A percentile compares a stretch with the other conserved stretches of the same genome.
Conservation (phyloP, 2,888 invertebrate species). For the Catocala fraxini region DNA sequence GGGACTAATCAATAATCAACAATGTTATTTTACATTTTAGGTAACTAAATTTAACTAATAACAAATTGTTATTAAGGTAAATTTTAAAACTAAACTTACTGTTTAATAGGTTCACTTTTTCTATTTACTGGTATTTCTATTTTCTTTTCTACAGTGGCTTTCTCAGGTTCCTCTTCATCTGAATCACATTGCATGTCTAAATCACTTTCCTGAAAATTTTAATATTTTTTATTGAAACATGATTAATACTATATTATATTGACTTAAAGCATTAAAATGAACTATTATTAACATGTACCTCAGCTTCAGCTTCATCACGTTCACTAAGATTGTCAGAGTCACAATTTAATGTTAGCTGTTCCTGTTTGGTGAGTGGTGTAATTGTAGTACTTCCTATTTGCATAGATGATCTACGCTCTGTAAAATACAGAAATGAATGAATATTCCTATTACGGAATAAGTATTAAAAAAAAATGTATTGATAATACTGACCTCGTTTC, state of each 20-base stretch:
- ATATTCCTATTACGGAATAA: too few relatives aligned
- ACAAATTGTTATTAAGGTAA: too few relatives aligned
- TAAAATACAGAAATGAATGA: conserved; percentile 7
- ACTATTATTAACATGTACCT: conserved; percentile 67
- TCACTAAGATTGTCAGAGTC: conserved; percentile 92
- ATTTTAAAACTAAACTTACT: conserved; percentile 81
- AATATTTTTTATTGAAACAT: too few relatives aligned
- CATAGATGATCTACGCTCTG: conserved; percentile 86
- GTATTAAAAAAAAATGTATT: neutral
- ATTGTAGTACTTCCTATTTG: conserved; percentile 91
- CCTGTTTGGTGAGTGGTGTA: conserved; percentile 82
- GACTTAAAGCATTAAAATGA: too few relatives aligned
- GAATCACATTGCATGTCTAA: conserved; percentile 86
- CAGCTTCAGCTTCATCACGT: conserved; percentile 93
- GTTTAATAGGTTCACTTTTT: conserved; percentile 88
- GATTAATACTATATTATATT: too few relatives aligned
- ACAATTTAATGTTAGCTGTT: conserved; percentile 88
- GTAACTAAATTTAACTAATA: too few relatives aligned
- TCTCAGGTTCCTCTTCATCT: conserved; percentile 79
- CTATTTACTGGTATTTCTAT: conserved; percentile 62
- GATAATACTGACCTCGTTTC: conserved; percentile 78
- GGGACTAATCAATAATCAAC: too few relatives aligned
- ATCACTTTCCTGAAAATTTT: conserved; percentile 79
- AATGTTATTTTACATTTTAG: too few relatives aligned
- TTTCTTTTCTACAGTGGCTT: conserved; percentile 70